Conservation (phyloP, 2,797 vertebrate species). For the Falco berigora region DNA sequence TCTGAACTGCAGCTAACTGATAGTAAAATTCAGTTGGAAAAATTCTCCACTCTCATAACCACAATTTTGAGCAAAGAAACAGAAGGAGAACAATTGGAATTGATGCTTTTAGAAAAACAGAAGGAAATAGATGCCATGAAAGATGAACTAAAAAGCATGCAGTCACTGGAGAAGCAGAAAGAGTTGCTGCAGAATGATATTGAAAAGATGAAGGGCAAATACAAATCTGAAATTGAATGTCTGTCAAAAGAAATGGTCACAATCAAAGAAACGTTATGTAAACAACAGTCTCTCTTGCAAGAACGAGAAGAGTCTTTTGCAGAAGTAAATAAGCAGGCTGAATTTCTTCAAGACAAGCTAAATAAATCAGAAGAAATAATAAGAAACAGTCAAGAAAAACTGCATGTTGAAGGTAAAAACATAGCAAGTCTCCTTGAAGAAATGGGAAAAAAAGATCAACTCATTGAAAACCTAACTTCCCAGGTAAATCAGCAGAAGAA, state of each 20-base stretch:
- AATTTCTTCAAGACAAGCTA: conserved; percentile 66
- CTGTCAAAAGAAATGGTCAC: conserved; percentile 64
- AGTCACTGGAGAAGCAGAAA: conserved; percentile 58
- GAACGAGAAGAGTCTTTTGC: conserved; percentile 56
- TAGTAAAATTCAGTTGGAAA: conserved; percentile 75
- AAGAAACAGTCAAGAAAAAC: conserved; percentile 39
- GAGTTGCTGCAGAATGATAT: conserved; percentile 66
- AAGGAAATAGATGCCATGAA: conserved; percentile 60
- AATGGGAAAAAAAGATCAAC: conserved; percentile 69
- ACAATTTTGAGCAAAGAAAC: conserved; percentile 75
- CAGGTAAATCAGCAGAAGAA: conserved; percentile 84
- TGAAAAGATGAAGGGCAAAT: conserved; percentile 55
- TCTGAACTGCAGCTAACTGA: conserved; percentile 42
- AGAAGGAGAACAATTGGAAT: conserved; percentile 65
- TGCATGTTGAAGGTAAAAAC: conserved; percentile 52
- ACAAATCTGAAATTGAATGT: conserved; percentile 59
- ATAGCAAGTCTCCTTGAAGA: conserved; percentile 55
- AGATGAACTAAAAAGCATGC: conserved; percentile 28
- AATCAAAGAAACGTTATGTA: conserved; percentile 29
- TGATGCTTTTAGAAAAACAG: conserved; percentile 71
- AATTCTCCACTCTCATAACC: conserved; percentile 63
- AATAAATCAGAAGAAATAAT: conserved; percentile 61
- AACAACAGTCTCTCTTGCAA: conserved; percentile 49
- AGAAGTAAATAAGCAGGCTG: conserved; percentile 50
- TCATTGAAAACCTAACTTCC: conserved; percentile 70